Evolutionary conservation across 1,140 invertebrate genomes (phyloP), one percentile per base, ranked within the genome.

Genomic region (Propsilocerus akamusi): DNA sequence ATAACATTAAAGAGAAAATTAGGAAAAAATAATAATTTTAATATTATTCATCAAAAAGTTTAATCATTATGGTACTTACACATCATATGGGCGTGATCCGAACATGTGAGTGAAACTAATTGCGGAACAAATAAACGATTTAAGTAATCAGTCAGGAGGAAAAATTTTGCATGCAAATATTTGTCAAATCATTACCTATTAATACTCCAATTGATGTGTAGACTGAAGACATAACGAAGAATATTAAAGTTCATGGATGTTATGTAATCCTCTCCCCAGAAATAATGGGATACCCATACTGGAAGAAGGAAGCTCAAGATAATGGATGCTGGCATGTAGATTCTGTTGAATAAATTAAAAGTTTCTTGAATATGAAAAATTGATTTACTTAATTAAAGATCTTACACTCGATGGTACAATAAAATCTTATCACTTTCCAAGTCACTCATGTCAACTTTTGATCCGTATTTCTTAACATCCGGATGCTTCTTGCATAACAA

Each of bases 381-480:
- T 8, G 22, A 41, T 14, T 6, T 41, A 41, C 5, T 20, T 22
- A 41, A 20, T n/a, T 20, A 41, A 14, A n/a, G n/a, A n/a, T 47
- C 55, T 55, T 68, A 83, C 80, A 65, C 83, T 61, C 77, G 76
- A 63, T 97, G 94, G 48, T 88, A 82, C 73, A 80, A 82, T 3
- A 96, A 78, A 25, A 91, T 73, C 12, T 74, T 71, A 66, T 97
- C 93, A 1, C 65, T 68, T 46, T 86, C 77, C 3, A 97, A 63
- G 63, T 97, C 93, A 1, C 76, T 73, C 68, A 94, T 79, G 56
- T 96, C 87, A 14, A 97, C 73, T 12, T 64, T 72, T 61, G 37
- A 75, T 71, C 20, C 81, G 75, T 14, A 85, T 72, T 25, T 72
- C 67, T 68, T 74, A 14, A 86, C 72, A 46, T 76, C 74, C 34